These are phyloP conservation scores for Enteromius mattozi DNA, from an alignment of 2,797 vertebrate genomes.

Conservation along the genomic window DNA sequence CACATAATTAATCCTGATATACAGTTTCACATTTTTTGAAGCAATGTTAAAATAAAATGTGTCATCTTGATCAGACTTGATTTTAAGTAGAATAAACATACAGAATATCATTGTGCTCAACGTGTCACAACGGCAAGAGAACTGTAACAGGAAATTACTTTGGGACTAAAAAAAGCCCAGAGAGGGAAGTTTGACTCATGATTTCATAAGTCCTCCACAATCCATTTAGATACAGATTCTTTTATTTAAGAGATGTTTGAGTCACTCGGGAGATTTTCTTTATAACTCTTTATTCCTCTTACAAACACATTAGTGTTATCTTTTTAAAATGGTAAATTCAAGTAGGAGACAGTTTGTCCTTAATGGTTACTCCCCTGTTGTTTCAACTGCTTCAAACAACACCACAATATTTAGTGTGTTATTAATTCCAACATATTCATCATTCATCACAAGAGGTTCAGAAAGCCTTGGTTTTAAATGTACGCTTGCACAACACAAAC, in stretches of 20 bases:
- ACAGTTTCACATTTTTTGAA: background rate
- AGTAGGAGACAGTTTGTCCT: constrained; percentile 20
- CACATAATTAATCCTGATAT: background rate
- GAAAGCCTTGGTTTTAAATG: constrained; percentile 35
- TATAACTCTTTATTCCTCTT: background rate
- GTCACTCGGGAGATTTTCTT: background rate
- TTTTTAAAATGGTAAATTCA: constrained; percentile 28
- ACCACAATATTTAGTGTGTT: constrained; percentile 16
- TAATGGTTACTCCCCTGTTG: constrained; percentile 15
- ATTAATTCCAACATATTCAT: constrained; percentile 38
- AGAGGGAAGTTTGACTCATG: background rate
- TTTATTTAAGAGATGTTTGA: constrained; percentile 13
- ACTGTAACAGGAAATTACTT: background rate
- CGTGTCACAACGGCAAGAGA: background rate
- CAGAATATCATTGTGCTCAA: background rate
- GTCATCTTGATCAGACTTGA: background rate
- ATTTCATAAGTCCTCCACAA: constrained; percentile 1
- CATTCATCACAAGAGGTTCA: constrained; percentile 34
- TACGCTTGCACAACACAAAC: constrained; percentile 43
- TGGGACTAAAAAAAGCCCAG: background rate
- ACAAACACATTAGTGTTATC: constrained; percentile 33
- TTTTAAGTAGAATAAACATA: background rate
- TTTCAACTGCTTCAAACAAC: constrained; percentile 12
- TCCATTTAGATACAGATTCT: background rate
- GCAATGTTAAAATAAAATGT: background rate